Evolutionary conservation across 2,888 invertebrate species (phyloP).

Genomic region (Macrosoma leucophasiata): DNA sequence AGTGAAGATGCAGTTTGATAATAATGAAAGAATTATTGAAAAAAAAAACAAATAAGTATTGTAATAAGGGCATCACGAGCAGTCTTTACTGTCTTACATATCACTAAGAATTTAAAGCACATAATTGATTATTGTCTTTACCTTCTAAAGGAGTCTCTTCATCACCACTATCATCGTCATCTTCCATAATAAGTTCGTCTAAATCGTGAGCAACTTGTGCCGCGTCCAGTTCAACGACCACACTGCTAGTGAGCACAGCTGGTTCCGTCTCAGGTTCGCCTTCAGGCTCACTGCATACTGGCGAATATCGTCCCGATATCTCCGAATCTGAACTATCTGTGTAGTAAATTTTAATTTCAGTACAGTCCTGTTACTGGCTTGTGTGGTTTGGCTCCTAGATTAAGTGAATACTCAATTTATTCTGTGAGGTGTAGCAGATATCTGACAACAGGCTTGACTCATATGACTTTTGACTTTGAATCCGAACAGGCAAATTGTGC

Average conservation of each 20-base stretch:
- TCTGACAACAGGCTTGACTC: no score
- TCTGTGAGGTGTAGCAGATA: no score
- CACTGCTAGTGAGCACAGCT: conserved; percentile 12
- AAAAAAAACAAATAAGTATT: not conserved
- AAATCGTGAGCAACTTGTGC: conserved; percentile 55
- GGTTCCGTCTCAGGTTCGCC: conserved; percentile 36
- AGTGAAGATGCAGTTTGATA: not conserved
- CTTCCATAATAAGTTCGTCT: conserved; percentile 62
- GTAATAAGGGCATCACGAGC: no score
- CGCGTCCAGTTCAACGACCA: conserved; percentile 37
- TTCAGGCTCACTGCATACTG: conserved; percentile 76
- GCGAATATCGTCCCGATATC: conserved; percentile 78
- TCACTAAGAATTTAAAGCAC: no score
- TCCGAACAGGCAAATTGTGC: no score
- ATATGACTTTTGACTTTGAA: no score
- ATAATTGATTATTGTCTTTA: no score
- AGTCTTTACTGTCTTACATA: no score
- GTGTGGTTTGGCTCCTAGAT: no score
- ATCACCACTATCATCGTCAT: conserved; percentile 49
- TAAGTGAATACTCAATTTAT: no score
- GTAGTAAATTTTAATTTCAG: no score
- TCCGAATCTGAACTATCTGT: conserved; percentile 72
- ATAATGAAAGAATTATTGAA: not conserved
- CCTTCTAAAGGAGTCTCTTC: conserved; percentile 44
- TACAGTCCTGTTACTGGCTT: no score